Conservation (phyloP, 1,140 invertebrate species). For the Pseudomyrmex gracilis region DNA sequence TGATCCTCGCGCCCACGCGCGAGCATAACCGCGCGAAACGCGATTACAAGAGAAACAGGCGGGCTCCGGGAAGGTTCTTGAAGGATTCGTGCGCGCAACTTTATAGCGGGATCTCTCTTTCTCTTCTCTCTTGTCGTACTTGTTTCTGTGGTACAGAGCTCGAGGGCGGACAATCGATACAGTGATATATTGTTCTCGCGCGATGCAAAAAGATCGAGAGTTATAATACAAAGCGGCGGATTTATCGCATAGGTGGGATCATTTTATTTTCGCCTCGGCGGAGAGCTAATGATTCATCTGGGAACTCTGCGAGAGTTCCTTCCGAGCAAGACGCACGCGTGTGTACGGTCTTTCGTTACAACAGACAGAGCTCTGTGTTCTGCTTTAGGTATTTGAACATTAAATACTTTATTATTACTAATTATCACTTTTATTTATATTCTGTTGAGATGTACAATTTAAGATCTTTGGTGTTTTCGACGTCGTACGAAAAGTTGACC, state of each 20-base stretch:
- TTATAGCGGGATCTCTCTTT: slow-evolving; percentile 7
- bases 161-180: slow-evolving; percentile 67
- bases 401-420: not conserved
- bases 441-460: no score
- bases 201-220: slow-evolving; percentile 46
- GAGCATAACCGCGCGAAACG: slow-evolving; percentile 23
- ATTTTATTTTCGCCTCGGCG: slow-evolving; percentile 54
- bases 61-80: slow-evolving; percentile 10
- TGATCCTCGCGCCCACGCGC: slow-evolving; percentile 50
- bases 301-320: slow-evolving; percentile 6
- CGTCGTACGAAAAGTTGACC: no score
- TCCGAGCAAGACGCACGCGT: slow-evolving; percentile 33
- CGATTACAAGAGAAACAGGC: slow-evolving; percentile 40
- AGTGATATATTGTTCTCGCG: slow-evolving; percentile 56
- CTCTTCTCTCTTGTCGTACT: not conserved
- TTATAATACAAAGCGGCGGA: slow-evolving; percentile 36
- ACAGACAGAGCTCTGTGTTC: not conserved
- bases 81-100: slow-evolving; percentile 20
- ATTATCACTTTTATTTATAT: no score
- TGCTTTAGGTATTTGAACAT: not conserved
- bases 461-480: no score
- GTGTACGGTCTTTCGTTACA: not conserved
- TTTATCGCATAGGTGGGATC: slow-evolving; percentile 59
- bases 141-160: slow-evolving; percentile 28
- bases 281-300: slow-evolving; percentile 55